Evolutionary conservation across 92 coral and sea anemone species (phyloP).

Genomic region (Porites evermanni): DNA sequence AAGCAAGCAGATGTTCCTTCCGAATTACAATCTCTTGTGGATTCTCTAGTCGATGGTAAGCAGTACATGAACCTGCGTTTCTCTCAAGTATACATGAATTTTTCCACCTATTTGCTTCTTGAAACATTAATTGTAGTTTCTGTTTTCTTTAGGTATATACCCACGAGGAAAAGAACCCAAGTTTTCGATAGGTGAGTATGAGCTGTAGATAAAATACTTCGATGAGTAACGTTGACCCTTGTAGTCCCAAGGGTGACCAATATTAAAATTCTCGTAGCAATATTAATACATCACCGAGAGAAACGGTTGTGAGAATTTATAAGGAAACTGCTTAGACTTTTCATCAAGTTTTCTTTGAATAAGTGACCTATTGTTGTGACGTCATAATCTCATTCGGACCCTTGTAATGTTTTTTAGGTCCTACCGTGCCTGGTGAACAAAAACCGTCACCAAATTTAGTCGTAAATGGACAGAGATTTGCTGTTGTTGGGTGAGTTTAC

Average conservation of each 20-base stretch:
- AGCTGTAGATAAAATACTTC: no score
- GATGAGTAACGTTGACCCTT: no score
- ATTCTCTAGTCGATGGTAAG: slow-evolving; percentile 93
- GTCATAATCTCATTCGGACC: no score
- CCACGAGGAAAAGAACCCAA: slow-evolving; percentile 89
- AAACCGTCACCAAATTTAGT: slow-evolving; percentile 72
- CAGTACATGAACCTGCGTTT: background rate
- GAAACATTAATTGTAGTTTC: background rate
- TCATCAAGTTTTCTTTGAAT: no score
- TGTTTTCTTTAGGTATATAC: slow-evolving; percentile 63
- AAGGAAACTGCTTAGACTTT: no score
- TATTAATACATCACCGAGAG: no score
- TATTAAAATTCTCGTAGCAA: no score
- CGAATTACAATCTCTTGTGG: slow-evolving; percentile 90
- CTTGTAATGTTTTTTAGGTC: slow-evolving; percentile 13
- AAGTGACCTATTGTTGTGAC: no score
- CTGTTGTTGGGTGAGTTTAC: slow-evolving; percentile 87
- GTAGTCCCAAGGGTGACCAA: no score
- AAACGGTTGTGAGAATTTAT: no score
- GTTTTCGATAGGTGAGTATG: slow-evolving; percentile 74
- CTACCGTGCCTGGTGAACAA: slow-evolving; percentile 43
- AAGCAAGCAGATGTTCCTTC: slow-evolving; percentile 98
- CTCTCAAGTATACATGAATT: background rate
- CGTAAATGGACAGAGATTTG: slow-evolving; percentile 85
- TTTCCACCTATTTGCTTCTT: background rate